phyloP scores from a whole-genome alignment of 2,113 vertebrate genomes.

The Pomatorhinus ruficollis region DNA sequence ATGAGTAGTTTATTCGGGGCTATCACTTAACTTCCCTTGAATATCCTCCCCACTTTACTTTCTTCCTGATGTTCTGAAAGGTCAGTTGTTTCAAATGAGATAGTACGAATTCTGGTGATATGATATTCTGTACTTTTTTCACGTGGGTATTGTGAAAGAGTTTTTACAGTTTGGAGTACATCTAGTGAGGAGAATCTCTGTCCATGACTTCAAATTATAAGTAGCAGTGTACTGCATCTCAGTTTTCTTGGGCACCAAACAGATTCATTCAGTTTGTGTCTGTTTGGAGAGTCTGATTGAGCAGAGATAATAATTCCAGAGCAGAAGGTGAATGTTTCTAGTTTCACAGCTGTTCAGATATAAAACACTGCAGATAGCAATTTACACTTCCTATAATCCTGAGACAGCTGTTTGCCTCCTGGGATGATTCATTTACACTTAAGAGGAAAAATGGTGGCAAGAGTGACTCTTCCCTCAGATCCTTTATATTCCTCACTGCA shows the following conservation, averaged over 20 bases:
- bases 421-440: conserved; percentile 38
- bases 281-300: background rate
- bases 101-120: background rate
- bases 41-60: background rate
- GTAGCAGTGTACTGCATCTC: background rate
- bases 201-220: background rate
- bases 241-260: background rate
- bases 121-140: background rate
- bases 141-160: background rate
- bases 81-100: background rate
- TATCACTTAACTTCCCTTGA: background rate
- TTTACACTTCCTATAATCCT: conserved; percentile 35
- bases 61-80: background rate
- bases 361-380: conserved; percentile 5
- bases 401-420: background rate
- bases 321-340: background rate
- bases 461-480: background rate
- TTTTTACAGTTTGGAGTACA: background rate
- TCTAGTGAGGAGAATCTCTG: background rate
- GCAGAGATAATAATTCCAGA: background rate
- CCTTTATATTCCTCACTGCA: background rate
- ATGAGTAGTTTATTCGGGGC: background rate
- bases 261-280: background rate
- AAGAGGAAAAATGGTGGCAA: conserved; percentile 9
- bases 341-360: background rate